Percentiles rank a stretch among this genome's conserved stretches.
phyloP scores from a whole-genome alignment of 2,888 invertebrate species.

The Drosophila meridiana region DNA sequence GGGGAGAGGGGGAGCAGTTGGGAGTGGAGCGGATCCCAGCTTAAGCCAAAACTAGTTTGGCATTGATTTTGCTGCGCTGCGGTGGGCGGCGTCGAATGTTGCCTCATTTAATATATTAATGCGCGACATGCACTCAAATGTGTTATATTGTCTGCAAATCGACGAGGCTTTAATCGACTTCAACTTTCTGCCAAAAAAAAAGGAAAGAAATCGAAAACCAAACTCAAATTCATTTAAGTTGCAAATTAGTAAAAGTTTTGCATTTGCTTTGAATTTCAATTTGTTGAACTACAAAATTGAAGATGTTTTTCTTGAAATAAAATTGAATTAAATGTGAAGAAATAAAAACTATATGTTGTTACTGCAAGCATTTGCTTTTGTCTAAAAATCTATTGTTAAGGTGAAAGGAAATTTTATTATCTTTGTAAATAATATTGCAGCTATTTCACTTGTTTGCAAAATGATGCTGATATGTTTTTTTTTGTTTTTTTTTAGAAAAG shows the following conservation, averaged over 20 bases:
- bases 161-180: conserved; percentile 21
- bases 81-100: conserved; percentile 10
- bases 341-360: too few species aligned
- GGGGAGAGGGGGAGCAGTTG: background rate
- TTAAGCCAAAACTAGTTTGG: conserved; percentile 25
- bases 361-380: too few species aligned
- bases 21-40: background rate
- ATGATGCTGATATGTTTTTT: too few species aligned
- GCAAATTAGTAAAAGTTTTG: conserved; percentile 33
- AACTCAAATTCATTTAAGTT: conserved; percentile 36
- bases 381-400: too few species aligned
- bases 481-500: too few species aligned
- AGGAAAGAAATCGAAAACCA: too few species aligned
- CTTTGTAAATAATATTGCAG: too few species aligned
- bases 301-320: background rate
- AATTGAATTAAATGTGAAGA: background rate
- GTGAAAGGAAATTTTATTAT: too few species aligned
- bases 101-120: conserved; percentile 64
- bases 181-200: background rate
- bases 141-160: conserved; percentile 59
- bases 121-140: conserved; percentile 62
- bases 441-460: too few species aligned
- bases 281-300: background rate
- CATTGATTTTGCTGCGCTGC: conserved; percentile 43
- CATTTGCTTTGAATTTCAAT: background rate